Conservation (phyloP, 2,797 vertebrate species). For the Schizopygopsis pylzovi region DNA sequence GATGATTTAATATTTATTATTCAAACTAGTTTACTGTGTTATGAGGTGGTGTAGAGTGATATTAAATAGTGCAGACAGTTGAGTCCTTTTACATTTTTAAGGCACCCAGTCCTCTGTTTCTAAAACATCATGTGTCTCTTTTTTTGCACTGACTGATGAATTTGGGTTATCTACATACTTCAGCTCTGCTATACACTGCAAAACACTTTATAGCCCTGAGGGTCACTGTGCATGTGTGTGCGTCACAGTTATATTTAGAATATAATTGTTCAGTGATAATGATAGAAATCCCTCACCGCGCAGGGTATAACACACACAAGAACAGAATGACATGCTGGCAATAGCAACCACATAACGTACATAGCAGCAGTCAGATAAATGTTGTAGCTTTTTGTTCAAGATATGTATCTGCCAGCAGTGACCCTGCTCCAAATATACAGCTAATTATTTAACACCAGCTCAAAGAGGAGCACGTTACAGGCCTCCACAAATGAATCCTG, state of each 20-base stretch:
- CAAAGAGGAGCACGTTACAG: background rate
- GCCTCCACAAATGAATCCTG: background rate
- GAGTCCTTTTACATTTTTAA: background rate
- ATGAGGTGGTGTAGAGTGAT: background rate
- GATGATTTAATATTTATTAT: background rate
- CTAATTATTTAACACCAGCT: slow-evolving; percentile 18
- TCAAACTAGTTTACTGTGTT: background rate
- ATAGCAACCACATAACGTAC: slow-evolving; percentile 2
- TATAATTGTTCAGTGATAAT: slow-evolving; percentile 55
- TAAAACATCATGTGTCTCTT: slow-evolving; percentile 13
- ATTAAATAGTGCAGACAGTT: background rate
- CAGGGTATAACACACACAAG: slow-evolving; percentile 15
- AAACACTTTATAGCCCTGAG: slow-evolving; percentile 34
- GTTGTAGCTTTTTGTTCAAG: slow-evolving; percentile 38
- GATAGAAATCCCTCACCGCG: slow-evolving; percentile 40
- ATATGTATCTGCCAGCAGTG: slow-evolving; percentile 22
- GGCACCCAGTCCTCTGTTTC: slow-evolving; percentile 18
- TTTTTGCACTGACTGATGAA: slow-evolving; percentile 20
- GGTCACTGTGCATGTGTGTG: slow-evolving; percentile 38
- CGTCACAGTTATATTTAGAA: slow-evolving; percentile 51
- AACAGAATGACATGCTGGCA: slow-evolving; percentile 2
- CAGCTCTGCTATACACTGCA: slow-evolving; percentile 7
- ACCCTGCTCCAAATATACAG: slow-evolving; percentile 36
- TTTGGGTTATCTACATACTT: slow-evolving; percentile 28
- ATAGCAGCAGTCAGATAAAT: slow-evolving; percentile 30